Evolutionary conservation across 2,888 invertebrate species (phyloP).

Genomic region (Torymus tubicola): DNA sequence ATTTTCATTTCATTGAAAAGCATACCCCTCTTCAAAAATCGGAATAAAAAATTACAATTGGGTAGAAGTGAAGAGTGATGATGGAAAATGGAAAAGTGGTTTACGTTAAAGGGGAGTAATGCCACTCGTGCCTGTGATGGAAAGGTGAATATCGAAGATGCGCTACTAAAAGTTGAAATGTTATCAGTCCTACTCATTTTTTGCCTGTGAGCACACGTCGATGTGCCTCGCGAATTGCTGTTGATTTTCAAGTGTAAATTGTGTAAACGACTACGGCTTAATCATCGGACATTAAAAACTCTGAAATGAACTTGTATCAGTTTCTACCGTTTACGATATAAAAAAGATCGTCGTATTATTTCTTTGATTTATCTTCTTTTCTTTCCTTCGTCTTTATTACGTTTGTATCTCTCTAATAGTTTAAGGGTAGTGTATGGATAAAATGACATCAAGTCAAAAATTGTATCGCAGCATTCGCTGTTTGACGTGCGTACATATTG

Average conservation of each 20-base stretch:
- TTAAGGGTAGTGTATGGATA: constrained; percentile 42
- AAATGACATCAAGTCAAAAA: constrained; percentile 52
- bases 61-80: constrained; percentile 19
- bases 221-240: constrained; percentile 37
- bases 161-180: constrained; percentile 29
- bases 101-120: neutral
- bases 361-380: constrained; percentile 9
- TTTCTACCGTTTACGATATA: constrained; percentile 33
- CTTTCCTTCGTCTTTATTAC: constrained; percentile 7
- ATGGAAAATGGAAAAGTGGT: constrained; percentile 28
- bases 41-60: constrained; percentile 38
- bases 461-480: constrained; percentile 33
- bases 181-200: constrained; percentile 25
- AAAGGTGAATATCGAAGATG: constrained; percentile 17
- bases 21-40: constrained; percentile 27
- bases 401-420: constrained; percentile 1
- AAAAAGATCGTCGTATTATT: constrained; percentile 27
- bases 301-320: constrained; percentile 27
- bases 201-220: constrained; percentile 13
- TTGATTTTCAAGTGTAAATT: constrained; percentile 14
- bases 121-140: too few species aligned
- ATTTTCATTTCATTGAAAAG: constrained; percentile 33
- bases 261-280: constrained; percentile 17
- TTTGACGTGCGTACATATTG: constrained; percentile 40
- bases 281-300: constrained; percentile 37